Evolutionary conservation across 1,140 invertebrate species (phyloP), one percentile per base, ranked within the genome.

Genomic region (Drepana arcuata): DNA sequence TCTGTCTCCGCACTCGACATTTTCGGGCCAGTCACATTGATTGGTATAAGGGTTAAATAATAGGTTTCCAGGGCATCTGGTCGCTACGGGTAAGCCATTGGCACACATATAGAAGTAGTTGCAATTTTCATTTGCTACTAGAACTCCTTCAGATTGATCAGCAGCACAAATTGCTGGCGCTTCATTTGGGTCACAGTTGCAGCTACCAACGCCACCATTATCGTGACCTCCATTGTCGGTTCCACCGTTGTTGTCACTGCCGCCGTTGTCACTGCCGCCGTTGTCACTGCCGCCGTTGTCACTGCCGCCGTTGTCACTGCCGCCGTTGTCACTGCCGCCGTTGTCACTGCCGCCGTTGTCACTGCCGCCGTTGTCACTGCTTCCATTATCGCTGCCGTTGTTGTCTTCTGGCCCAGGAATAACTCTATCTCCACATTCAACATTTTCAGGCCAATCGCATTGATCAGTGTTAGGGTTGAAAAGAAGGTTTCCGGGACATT

Each of bases 1-100:
- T 34, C 59, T 48, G 5, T 59, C 48, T 5, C 33, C 48, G 27
- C 66, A 69, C 1, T 64, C 36, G 1, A 93, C 86, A 46, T 84
- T 67, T 34, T 84, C 42, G 14, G 88, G 70, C 85, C 88, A 84
- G 52, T 91, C 84, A 63, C 91, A 86, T 44, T 86, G 65, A 65
- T 87, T 69, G 11, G 52, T 50, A 24, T 73, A 33, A 26, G 88
- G 75, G 60, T 89, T 88, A 46, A 85, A 90, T 43, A 86, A 58
- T 33, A 85, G 83, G 14, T 33, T 25, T 12, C 65, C 58, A 0
- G 61, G 47, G 5, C 81, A 84, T 30, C 84, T 86, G 3, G 61
- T 52, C 1, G 32, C 35, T 4, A 54, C 35, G 2, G 51, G 53
- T 16, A 38, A 13, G 5, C 57, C 60, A 23, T 54, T 10, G 10